These are phyloP conservation scores for Ips nitidus DNA, from an alignment of 1,140 invertebrate genomes.

Conservation along the genomic window DNA sequence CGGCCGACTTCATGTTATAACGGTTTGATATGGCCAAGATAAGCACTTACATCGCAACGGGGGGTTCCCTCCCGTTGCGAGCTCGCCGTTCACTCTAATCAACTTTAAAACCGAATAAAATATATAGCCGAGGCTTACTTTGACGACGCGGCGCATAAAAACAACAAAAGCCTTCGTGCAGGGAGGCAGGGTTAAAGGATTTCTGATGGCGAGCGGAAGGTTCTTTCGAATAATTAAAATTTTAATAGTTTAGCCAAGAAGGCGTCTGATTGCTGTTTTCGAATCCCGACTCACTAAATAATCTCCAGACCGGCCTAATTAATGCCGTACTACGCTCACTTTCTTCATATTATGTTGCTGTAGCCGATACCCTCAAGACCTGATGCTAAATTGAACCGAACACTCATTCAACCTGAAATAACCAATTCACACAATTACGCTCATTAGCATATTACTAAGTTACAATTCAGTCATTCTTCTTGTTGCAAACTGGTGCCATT, in stretches of 20 bases:
- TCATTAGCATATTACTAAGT: too few relatives aligned
- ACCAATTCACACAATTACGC: too few relatives aligned
- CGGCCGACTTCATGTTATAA: constrained; percentile 51
- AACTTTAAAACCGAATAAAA: constrained; percentile 52
- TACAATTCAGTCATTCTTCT: too few relatives aligned
- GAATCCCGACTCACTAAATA: constrained; percentile 5
- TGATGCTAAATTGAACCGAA: too few relatives aligned
- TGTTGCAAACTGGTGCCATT: too few relatives aligned
- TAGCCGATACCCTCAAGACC: too few relatives aligned
- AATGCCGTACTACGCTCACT: too few relatives aligned
- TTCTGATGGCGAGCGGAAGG: constrained; percentile 23
- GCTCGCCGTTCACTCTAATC: constrained; percentile 49
- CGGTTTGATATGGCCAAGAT: constrained; percentile 53
- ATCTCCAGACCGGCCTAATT: too few relatives aligned
- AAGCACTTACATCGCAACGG: constrained; percentile 50
- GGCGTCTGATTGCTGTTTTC: constrained; percentile 26
- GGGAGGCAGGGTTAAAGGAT: constrained; percentile 21
- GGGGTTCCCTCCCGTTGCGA: constrained; percentile 48
- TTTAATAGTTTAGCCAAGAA: constrained; percentile 30
- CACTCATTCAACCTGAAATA: too few relatives aligned
- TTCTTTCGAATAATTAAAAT: constrained; percentile 31
- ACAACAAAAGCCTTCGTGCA: constrained; percentile 22
- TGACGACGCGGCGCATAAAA: constrained; percentile 30
- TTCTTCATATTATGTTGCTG: too few relatives aligned
- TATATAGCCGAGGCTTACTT: constrained; percentile 40